Conservation (phyloP, 2,888 invertebrate species). For the Neocrepidodera transversa region DNA sequence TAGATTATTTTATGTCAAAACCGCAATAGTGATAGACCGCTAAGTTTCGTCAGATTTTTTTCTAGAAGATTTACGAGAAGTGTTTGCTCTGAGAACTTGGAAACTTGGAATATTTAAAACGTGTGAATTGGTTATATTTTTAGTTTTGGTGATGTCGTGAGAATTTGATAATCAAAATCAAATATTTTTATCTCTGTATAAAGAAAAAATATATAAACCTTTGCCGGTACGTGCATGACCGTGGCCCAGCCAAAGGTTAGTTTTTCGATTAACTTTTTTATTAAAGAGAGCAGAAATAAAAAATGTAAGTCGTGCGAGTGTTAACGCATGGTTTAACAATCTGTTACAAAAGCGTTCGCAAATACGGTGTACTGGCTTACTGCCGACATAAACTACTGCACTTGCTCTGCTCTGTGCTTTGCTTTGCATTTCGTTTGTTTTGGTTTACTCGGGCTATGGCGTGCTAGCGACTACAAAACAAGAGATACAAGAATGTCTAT, state of each 20-base stretch:
- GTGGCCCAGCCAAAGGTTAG: slow-evolving; percentile 22
- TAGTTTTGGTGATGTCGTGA: not conserved
- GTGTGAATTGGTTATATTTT: not conserved
- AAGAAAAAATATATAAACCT: too few species aligned
- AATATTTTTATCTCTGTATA: too few species aligned
- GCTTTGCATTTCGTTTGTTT: too few species aligned
- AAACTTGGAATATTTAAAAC: not conserved
- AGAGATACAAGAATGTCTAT: not conserved
- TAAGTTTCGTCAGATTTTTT: slow-evolving; percentile 2
- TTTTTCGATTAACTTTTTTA: slow-evolving; percentile 28
- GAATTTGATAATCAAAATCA: too few species aligned
- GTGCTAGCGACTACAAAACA: not conserved
- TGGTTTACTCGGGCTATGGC: not conserved
- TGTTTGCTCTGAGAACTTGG: not conserved
- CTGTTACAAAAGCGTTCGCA: slow-evolving; percentile 34
- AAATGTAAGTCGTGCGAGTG: slow-evolving; percentile 32
- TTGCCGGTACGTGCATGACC: slow-evolving; percentile 11
- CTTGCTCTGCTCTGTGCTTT: slow-evolving; percentile 14
- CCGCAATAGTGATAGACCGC: slow-evolving; percentile 3
- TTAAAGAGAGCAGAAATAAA: slow-evolving; percentile 21
- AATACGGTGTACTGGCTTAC: slow-evolving; percentile 26
- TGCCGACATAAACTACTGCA: slow-evolving; percentile 32
- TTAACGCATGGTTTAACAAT: slow-evolving; percentile 38
- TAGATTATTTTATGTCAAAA: slow-evolving; percentile 4
- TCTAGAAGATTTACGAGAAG: not conserved